Conservation (phyloP, 2,113 vertebrate genomes). For the Nothobranchius furzeri region DNA sequence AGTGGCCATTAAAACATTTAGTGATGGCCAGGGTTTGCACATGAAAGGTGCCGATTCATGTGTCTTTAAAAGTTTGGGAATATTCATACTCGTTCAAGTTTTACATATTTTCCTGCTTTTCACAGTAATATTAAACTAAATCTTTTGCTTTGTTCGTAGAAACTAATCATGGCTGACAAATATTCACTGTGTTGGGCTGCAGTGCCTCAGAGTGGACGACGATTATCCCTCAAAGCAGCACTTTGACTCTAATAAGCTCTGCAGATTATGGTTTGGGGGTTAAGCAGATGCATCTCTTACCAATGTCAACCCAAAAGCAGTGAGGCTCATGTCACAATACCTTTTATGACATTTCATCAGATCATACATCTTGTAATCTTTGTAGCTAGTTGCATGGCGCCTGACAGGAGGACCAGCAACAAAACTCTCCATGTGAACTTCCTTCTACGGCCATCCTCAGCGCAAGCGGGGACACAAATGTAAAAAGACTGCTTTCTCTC, state of each 20-base stretch:
- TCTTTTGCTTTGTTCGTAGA: neutral
- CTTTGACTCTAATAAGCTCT: neutral
- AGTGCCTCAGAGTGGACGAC: neutral
- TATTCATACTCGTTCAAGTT: neutral
- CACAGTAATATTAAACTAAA: neutral
- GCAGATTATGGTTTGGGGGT: neutral
- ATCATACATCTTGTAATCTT: too few relatives aligned
- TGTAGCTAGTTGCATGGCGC: too few relatives aligned
- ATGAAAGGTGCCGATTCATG: conserved; percentile 38
- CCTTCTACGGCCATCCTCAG: too few relatives aligned
- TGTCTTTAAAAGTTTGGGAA: neutral
- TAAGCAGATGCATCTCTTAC: too few relatives aligned
- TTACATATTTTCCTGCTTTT: neutral
- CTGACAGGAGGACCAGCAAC: too few relatives aligned
- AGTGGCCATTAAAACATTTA: conserved; percentile 68
- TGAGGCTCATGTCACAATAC: too few relatives aligned
- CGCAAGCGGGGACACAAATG: too few relatives aligned
- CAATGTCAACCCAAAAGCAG: too few relatives aligned
- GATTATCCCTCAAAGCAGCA: neutral
- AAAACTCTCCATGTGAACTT: too few relatives aligned
- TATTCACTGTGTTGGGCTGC: neutral
- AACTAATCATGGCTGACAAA: neutral
- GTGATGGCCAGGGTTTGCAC: conserved; percentile 33
- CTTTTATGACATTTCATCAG: too few relatives aligned
- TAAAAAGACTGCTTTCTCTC: too few relatives aligned